Percentiles rank a stretch among this genome's conserved stretches.
phyloP scores from a whole-genome alignment of 1,140 invertebrate genomes.

The Temnothorax curvispinosus region DNA sequence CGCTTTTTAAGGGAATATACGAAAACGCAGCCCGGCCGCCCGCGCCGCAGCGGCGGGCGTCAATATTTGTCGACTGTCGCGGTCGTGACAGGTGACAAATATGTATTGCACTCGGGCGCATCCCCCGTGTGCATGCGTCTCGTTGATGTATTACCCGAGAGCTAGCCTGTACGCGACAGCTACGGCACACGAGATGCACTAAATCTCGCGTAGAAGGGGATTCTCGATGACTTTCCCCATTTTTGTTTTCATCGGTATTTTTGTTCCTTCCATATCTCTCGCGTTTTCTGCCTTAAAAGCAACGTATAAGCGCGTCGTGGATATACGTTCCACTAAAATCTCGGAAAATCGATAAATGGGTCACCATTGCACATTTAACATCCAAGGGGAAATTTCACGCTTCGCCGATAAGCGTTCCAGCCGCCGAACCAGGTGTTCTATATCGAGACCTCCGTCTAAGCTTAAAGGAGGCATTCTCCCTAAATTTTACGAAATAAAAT shows the following conservation, averaged over 20 bases:
- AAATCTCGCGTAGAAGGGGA: background rate
- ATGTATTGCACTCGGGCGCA: too few species aligned
- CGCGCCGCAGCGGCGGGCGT: background rate
- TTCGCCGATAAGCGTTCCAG: constrained; percentile 40
- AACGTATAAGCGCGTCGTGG: too few species aligned
- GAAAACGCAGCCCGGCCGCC: background rate
- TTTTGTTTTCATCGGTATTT: background rate
- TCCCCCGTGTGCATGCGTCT: background rate
- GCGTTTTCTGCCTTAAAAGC: too few species aligned
- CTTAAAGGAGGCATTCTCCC: background rate
- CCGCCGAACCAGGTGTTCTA: constrained; percentile 23
- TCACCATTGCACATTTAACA: constrained; percentile 70
- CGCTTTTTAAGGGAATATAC: too few species aligned
- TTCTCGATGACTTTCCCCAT: background rate
- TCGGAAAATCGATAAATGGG: constrained; percentile 79
- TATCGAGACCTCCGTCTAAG: background rate
- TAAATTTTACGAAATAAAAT: background rate
- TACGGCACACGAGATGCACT: background rate
- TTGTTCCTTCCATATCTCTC: background rate
- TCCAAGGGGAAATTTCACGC: constrained; percentile 48
- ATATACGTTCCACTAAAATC: constrained; percentile 57
- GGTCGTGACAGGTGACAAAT: constrained; percentile 1
- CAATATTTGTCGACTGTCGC: constrained; percentile 11
- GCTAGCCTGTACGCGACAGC: background rate
- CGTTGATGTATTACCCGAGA: background rate